Conservation (phyloP, 1,140 invertebrate genomes). For the Acromyrmex charruanus region DNA sequence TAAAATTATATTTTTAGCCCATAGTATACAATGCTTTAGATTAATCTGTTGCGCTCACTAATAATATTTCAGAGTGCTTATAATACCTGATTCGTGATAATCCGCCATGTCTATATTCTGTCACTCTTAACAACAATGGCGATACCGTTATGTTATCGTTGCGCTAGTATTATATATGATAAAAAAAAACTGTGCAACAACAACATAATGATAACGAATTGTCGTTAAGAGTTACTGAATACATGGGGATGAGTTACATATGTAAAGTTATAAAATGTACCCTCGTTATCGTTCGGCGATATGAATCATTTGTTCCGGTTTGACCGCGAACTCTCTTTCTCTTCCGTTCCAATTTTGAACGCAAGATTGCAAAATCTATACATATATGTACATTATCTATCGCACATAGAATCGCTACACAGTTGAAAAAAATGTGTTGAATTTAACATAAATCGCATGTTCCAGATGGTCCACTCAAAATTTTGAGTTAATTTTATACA, state of each 20-base stretch:
- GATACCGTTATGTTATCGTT: too few relatives aligned
- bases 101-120: not conserved
- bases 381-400: not conserved
- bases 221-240: too few relatives aligned
- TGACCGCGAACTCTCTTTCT: constrained; percentile 20
- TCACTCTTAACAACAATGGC: too few relatives aligned
- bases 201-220: too few relatives aligned
- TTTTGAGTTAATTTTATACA: too few relatives aligned
- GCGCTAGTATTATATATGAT: too few relatives aligned
- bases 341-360: constrained; percentile 21
- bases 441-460: too few relatives aligned
- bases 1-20: constrained; percentile 10
- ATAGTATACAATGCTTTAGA: not conserved
- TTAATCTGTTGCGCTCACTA: not conserved
- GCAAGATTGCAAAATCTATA: not conserved
- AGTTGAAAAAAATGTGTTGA: too few relatives aligned
- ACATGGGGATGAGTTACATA: not conserved
- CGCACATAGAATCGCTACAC: not conserved
- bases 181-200: too few relatives aligned
- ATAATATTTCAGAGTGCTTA: constrained; percentile 10
- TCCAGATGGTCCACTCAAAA: too few relatives aligned
- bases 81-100: not conserved
- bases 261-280: constrained; percentile 27
- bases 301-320: constrained; percentile 15
- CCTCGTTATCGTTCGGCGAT: not conserved